Conservation (phyloP, 2,888 invertebrate genomes). For the Yponomeuta cagnagella region DNA sequence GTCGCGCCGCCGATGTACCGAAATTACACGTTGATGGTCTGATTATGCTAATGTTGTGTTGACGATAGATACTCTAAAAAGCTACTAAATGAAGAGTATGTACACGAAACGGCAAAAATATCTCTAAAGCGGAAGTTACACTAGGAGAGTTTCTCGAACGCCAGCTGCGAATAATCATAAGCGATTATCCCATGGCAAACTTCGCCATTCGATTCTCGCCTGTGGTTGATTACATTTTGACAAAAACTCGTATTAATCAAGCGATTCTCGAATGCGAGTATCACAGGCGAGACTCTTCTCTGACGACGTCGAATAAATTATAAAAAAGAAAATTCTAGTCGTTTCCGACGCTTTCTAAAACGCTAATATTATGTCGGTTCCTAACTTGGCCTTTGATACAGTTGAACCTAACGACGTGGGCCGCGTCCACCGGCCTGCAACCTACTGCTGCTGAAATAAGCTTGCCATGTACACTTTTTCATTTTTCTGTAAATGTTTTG, state of each 20-base stretch:
- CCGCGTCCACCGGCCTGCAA: not conserved
- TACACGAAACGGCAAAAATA: not conserved
- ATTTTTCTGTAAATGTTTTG: too few species aligned
- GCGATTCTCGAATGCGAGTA: too few species aligned
- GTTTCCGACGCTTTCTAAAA: not conserved
- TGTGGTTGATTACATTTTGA: too few species aligned
- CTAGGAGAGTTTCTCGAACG: too few species aligned
- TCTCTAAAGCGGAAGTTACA: not conserved
- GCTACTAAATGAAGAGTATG: not conserved
- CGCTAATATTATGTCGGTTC: not conserved
- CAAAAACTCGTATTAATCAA: too few species aligned
- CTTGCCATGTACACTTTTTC: too few species aligned
- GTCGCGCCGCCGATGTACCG: not conserved
- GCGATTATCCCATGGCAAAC: too few species aligned
- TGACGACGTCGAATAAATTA: not conserved
- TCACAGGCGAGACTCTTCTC: too few species aligned
- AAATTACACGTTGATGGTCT: not conserved
- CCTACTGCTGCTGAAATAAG: too few species aligned
- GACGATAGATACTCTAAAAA: not conserved
- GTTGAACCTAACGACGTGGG: not conserved
- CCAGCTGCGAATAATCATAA: too few species aligned
- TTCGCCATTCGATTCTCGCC: too few species aligned
- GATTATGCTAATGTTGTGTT: not conserved
- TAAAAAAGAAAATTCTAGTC: not conserved
- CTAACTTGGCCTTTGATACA: not conserved